Conservation (phyloP, 2,797 vertebrate species). For the Balearica regulorum region DNA sequence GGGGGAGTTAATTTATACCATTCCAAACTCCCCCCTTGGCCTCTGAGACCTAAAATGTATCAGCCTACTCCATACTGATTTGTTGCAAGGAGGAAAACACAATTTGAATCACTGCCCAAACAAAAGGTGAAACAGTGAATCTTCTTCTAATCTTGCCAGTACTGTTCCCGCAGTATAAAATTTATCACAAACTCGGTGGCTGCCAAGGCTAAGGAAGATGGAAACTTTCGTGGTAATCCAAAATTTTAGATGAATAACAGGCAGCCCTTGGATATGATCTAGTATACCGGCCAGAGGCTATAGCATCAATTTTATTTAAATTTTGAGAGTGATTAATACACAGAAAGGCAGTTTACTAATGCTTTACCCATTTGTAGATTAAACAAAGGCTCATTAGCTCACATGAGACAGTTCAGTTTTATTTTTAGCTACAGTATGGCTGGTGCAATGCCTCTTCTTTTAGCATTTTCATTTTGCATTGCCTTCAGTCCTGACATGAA, state of each 20-base stretch:
- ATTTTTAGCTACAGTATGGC: conserved; percentile 23
- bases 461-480: conserved; percentile 61
- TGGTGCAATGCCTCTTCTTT: conserved; percentile 16
- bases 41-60: background rate
- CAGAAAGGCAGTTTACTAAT: background rate
- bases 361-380: conserved; percentile 22
- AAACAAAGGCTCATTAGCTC: conserved; percentile 17
- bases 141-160: background rate
- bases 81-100: background rate
- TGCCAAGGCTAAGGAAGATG: background rate
- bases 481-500: conserved; percentile 65
- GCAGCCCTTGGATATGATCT: background rate
- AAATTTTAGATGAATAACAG: background rate
- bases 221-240: background rate
- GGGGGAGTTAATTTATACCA: background rate
- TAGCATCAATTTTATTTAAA: background rate
- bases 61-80: background rate
- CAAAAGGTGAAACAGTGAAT: conserved; percentile 1
- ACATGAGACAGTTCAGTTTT: background rate
- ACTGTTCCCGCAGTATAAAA: background rate
- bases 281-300: background rate
- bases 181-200: background rate
- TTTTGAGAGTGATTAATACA: background rate
- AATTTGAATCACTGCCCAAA: background rate
- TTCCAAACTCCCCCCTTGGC: background rate